A percentile compares a stretch with the other conserved stretches of the same genome.
These are phyloP conservation scores for Drosophila prosaltans DNA, from an alignment of 1,140 invertebrate genomes.

Conservation along the genomic window DNA sequence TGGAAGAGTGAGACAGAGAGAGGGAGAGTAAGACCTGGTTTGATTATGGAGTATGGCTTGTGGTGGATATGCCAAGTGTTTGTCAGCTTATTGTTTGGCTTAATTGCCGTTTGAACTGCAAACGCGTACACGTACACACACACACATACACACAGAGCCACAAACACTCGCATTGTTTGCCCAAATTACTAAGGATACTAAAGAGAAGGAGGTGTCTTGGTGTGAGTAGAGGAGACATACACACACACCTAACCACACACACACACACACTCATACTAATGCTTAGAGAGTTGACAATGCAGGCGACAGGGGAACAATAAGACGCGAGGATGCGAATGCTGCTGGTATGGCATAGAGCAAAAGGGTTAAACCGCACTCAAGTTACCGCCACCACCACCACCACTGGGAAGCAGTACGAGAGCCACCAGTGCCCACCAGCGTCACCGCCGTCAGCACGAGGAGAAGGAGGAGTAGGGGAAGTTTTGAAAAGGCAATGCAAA, in stretches of 20 bases:
- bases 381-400: slow-evolving; percentile 39
- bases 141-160: slow-evolving; percentile 22
- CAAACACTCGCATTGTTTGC: slow-evolving; percentile 53
- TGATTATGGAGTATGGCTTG: slow-evolving; percentile 5
- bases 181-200: slow-evolving; percentile 55
- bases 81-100: slow-evolving; percentile 74
- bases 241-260: too few species aligned
- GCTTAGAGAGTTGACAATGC: slow-evolving; percentile 8
- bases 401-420: neutral
- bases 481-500: slow-evolving; percentile 34
- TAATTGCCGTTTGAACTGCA: slow-evolving; percentile 73
- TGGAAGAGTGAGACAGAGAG: too few species aligned
- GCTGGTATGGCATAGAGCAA: slow-evolving; percentile 37
- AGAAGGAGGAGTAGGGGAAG: neutral
- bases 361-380: slow-evolving; percentile 67
- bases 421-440: neutral
- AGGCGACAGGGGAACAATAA: slow-evolving; percentile 19
- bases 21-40: neutral
- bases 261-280: slow-evolving; percentile 29
- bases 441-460: slow-evolving; percentile 7
- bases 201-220: neutral
- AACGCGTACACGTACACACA: slow-evolving; percentile 36
- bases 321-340: slow-evolving; percentile 29
- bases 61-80: slow-evolving; percentile 56
- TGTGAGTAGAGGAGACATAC: slow-evolving; percentile 18